Base-by-base conservation (phyloP, 2,113 vertebrate genomes). In the Aix galericulata region DNA sequence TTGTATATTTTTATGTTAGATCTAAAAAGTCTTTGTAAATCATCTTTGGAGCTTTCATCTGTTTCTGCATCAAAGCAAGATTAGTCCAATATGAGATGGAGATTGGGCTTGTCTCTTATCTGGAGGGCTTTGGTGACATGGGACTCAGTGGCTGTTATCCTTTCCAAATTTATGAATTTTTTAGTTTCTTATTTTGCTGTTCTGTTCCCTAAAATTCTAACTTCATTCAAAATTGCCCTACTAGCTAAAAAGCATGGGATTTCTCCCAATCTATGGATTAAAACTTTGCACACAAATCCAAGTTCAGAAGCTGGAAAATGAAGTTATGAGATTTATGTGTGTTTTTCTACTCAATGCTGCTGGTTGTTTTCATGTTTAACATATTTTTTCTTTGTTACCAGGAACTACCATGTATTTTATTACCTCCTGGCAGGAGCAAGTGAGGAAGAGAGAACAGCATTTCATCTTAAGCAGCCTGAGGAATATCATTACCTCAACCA, bases 401-500 rank as follows among this genome's bases (percentile, higher is more conserved):
- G 99, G 97, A 99, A 99, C 98, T 99, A 99, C 98, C 99, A 99
- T 82, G 99, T 99, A 53, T 99, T 99, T 97, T 99, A 99, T 98
- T 99, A 99, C 98, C 99, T 99, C 92, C 98, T 99, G 98, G 99
- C 99, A 96, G 99, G 99, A 97, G 98, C 99, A 4, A 99, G 98
- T 60, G 99, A 99, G 95, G 99, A 99, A 86, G 99, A 99, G 97
- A 98, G 98, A 95, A 98, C 97, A 52, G 97, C 98, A 29, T 99
- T 99, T 97, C 99, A 99, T 93, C 99, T 99, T 96, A 98, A 98
- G 94, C 98, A 99, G 86, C 99, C 99, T 77, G 99, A 99, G 97
- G 99, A 99, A 92, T 99, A 99, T 95, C 99, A 99, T 98, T 99
- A 99, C 97, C 98, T 99, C 95, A 99, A 98, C 97, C 99, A 99